Conservation (phyloP, 23 tunicate genomes). For the Botrylloides violaceus region DNA sequence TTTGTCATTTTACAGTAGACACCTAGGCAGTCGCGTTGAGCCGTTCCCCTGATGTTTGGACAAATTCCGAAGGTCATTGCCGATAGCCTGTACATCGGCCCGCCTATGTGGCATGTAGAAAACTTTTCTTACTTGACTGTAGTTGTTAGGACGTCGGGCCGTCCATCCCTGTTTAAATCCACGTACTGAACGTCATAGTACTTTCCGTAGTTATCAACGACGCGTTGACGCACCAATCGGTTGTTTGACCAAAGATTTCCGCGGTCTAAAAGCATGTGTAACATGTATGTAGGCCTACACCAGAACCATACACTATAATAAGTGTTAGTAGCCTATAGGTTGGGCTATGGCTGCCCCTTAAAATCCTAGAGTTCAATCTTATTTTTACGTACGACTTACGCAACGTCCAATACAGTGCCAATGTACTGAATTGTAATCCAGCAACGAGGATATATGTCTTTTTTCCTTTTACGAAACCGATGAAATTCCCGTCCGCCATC, state of each 20-base stretch:
- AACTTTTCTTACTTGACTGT: slow-evolving; percentile 89
- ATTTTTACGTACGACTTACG: too few species aligned
- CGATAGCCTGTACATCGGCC: too few species aligned
- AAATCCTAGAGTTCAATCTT: too few species aligned
- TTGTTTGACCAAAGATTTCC: slow-evolving; percentile 12
- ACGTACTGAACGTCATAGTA: slow-evolving; percentile 86
- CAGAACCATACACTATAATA: too few species aligned
- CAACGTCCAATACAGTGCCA: slow-evolving; percentile 87
- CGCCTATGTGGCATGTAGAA: too few species aligned
- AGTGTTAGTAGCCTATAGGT: too few species aligned
- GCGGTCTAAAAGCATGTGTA: slow-evolving; percentile 7
- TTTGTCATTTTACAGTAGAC: too few species aligned
- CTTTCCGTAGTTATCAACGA: slow-evolving; percentile 89
- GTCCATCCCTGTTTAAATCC: slow-evolving; percentile 86
- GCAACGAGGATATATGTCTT: slow-evolving; percentile 78
- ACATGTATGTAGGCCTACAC: too few species aligned
- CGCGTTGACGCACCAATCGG: slow-evolving; percentile 45
- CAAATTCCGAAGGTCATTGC: too few species aligned
- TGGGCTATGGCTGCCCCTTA: too few species aligned
- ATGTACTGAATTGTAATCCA: slow-evolving; percentile 65
- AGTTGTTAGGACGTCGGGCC: slow-evolving; percentile 79
- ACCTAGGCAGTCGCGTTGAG: too few species aligned
- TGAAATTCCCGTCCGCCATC: slow-evolving; percentile 91
- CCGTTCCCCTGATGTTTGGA: too few species aligned
- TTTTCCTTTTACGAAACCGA: slow-evolving; percentile 47